Base-by-base conservation (phyloP, 2,888 invertebrate species). In the Seira ritae region DNA sequence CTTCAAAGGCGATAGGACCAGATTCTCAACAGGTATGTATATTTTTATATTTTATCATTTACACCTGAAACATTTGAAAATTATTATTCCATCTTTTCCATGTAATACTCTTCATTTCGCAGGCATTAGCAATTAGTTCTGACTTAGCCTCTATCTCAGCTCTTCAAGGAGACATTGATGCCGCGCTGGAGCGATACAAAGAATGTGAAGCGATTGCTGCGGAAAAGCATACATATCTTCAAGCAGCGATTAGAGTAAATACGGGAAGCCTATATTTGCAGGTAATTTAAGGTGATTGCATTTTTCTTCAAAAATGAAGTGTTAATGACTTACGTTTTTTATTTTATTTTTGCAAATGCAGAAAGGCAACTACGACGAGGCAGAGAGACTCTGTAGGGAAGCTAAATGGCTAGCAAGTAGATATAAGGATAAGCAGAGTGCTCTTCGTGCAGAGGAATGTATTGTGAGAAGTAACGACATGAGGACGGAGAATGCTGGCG, bases 21-120 rank as follows among this genome's bases (percentile, higher is more conserved):
- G 87, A 88, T 71, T 86, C 85, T 22, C 87, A 88, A 50, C 89
- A 89, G 82, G 88, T 87, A 46, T n/a, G n/a, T n/a, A n/a, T n/a
- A 8, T 10, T 42, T 17, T 19, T 17, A 62, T 8, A 62, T 46
- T 10, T 46, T 46, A 46, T 46, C 10, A 12, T 46, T 12, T 46
- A 15, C 50, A 46, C 10, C 10, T 46, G n/a, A n/a, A n/a, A n/a
- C n/a, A n/a, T n/a, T n/a, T n/a, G n/a, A n/a, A n/a, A n/a, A n/a
- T n/a, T n/a, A n/a, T n/a, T n/a, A n/a, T n/a, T n/a, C n/a, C n/a
- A n/a, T n/a, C n/a, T n/a, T n/a, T n/a, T n/a, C n/a, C n/a, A n/a
- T n/a, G n/a, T n/a, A n/a, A n/a, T n/a, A n/a, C n/a, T n/a, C n/a
- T n/a, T n/a, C n/a, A n/a, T n/a, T n/a, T n/a, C n/a, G n/a, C 31